A percentile compares a stretch with the other conserved stretches of the same genome.
Evolutionary conservation across 2,888 invertebrate species (phyloP).

Genomic region (Tiliacea aurago): DNA sequence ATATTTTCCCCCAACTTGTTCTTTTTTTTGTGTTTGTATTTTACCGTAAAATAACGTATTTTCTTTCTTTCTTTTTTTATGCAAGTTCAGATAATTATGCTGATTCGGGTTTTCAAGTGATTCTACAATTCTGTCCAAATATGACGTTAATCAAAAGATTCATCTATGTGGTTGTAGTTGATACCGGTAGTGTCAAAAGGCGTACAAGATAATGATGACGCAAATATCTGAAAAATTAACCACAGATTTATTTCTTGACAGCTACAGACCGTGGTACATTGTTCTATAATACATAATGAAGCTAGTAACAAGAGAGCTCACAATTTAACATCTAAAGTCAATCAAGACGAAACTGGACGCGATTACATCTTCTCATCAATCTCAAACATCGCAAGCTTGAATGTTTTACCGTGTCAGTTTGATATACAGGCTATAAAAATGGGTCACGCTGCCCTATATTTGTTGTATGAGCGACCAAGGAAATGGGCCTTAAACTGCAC

Average conservation of each 20-base stretch:
- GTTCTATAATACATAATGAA: neutral
- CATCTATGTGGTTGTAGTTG: neutral
- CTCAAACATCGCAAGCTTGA: slow-evolving; percentile 18
- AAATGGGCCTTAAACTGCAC: slow-evolving; percentile 63
- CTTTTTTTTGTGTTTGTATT: neutral
- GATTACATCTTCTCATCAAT: slow-evolving; percentile 45
- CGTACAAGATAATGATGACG: neutral
- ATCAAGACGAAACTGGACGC: neutral
- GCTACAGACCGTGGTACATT: neutral
- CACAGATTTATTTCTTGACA: neutral
- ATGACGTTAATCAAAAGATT: neutral
- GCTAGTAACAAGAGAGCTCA: neutral
- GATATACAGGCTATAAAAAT: slow-evolving; percentile 63
- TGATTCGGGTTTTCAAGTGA: neutral
- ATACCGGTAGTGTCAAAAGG: neutral
- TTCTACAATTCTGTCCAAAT: neutral
- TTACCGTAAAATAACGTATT: too few relatives aligned
- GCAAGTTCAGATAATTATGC: neutral
- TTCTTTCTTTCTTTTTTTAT: too few relatives aligned
- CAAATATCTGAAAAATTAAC: neutral
- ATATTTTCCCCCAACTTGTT: neutral
- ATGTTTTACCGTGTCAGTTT: slow-evolving; percentile 37
- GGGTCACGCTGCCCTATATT: slow-evolving; percentile 68
- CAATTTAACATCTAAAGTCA: neutral
- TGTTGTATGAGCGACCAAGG: slow-evolving; percentile 45